phyloP scores from a whole-genome alignment of 2,797 vertebrate genomes.

The Anabacerthia variegaticeps region DNA sequence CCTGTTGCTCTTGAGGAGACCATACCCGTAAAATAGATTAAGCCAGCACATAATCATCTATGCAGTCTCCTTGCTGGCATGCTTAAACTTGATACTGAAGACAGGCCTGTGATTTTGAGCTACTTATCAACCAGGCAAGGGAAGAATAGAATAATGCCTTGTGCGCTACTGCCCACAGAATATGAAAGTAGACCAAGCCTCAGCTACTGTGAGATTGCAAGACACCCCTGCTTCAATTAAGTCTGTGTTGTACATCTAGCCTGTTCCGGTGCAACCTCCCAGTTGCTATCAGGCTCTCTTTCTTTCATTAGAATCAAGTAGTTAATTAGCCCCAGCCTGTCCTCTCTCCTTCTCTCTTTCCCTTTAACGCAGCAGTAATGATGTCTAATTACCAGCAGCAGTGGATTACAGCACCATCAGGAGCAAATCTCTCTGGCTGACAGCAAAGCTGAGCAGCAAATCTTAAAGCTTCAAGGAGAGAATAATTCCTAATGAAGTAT shows the following conservation, averaged over 20 bases:
- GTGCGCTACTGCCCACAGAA: slow-evolving; percentile 3
- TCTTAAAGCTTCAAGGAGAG: slow-evolving; percentile 67
- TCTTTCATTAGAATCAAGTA: slow-evolving; percentile 83
- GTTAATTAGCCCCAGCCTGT: slow-evolving; percentile 84
- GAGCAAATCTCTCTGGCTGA: slow-evolving; percentile 73
- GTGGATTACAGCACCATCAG: slow-evolving; percentile 78
- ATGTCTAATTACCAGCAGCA: slow-evolving; percentile 84
- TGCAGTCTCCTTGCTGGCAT: slow-evolving; percentile 26
- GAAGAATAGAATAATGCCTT: slow-evolving; percentile 20
- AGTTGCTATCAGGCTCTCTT: slow-evolving; percentile 78
- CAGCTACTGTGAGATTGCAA: slow-evolving; percentile 58
- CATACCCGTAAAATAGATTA: slow-evolving; percentile 51
- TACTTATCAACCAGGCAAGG: slow-evolving; percentile 1
- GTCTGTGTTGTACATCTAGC: slow-evolving; percentile 66
- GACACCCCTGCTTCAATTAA: slow-evolving; percentile 71
- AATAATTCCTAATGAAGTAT: slow-evolving; percentile 51
- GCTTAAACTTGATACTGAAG: slow-evolving; percentile 29
- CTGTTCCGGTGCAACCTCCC: slow-evolving; percentile 72
- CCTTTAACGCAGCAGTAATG: slow-evolving; percentile 80
- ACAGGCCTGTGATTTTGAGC: slow-evolving; percentile 24
- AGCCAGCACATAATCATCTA: slow-evolving; percentile 13
- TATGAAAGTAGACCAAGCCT: slow-evolving; percentile 54
- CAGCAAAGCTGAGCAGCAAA: slow-evolving; percentile 68
- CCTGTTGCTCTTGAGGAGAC: slow-evolving; percentile 52
- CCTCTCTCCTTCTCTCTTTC: slow-evolving; percentile 78